Evolutionary conservation across 2,888 invertebrate species (phyloP), one percentile per base, ranked within the genome.

Genomic region (Xanthostigma xanthostigma): DNA sequence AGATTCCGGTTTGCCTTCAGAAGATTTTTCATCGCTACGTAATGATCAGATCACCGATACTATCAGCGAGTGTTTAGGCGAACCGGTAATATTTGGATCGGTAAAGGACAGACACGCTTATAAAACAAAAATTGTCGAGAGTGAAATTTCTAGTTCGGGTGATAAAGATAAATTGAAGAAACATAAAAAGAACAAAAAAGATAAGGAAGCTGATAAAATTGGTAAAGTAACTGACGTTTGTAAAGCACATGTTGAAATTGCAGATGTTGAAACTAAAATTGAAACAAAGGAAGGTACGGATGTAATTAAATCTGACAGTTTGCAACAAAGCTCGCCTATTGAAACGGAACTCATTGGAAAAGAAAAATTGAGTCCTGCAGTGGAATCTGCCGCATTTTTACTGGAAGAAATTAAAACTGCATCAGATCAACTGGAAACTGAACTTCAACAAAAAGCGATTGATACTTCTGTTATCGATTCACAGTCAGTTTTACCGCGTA

Each of bases 81-180:
- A 78, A 62, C 71, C 74, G 64, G 75, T 70, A 3, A 75, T 79
- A 53, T 79, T 79, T 59, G 78, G 78, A 41, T 79, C 78, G 9
- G 75, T 79, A 10, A 75, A 78, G 67, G 68, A 74, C 56, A 66
- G 78, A 41, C 72, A 64, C 50, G 64, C 35, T 2, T 27, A 40
- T 14, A n/a, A 36, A 9, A 36, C n/a, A 34, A 34, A 13, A 44
- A 44, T 13, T 44, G 27, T 35, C 44, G n/a, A 14, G n/a, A 45
- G 27, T 11, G 8, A 9, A n/a, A 12, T 36, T 12, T 9, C 14
- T 35, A 45, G 8, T 14, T 12, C 12, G 10, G 12, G 10, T 12
- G 14, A 41, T 41, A 11, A 41, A 34, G 35, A 46, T 36, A 35
- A 46, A 36, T 36, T 13, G 10, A 37, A 45, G 12, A 45, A 45